phyloP scores from a whole-genome alignment of 1,140 invertebrate genomes.

The Heliconius himera region DNA sequence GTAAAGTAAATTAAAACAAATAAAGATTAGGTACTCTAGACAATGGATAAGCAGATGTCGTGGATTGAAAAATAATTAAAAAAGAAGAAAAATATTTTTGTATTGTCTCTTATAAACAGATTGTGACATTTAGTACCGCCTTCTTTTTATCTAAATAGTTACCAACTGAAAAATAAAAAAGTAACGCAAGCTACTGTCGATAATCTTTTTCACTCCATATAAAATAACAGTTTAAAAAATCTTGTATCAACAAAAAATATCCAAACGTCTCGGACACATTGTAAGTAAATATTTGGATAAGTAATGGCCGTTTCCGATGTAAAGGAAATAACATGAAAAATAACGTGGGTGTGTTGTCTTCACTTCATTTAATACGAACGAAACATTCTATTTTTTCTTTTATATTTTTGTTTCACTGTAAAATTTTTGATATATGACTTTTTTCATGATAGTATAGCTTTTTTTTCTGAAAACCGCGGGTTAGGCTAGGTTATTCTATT shows the following conservation, averaged over 20 bases:
- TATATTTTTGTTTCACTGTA: slow-evolving; percentile 16
- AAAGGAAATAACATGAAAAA: slow-evolving; percentile 34
- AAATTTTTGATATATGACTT: background rate
- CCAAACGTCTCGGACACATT: slow-evolving; percentile 17
- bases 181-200: too few species aligned
- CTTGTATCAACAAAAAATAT: slow-evolving; percentile 34
- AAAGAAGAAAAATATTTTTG: too few species aligned
- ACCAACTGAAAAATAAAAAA: too few species aligned
- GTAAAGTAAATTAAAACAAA: background rate
- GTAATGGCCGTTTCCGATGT: slow-evolving; percentile 50
- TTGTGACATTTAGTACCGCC: too few species aligned
- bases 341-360: slow-evolving; percentile 28
- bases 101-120: too few species aligned
- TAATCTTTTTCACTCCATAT: background rate
- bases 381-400: slow-evolving; percentile 25
- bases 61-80: too few species aligned
- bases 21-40: background rate
- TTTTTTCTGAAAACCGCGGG: too few species aligned
- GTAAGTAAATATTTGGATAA: slow-evolving; percentile 47
- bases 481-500: too few species aligned
- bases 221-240: background rate
- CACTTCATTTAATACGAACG: slow-evolving; percentile 22
- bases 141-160: too few species aligned
- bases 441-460: background rate
- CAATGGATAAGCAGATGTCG: too few species aligned